These are phyloP conservation scores for Listronotus oregonensis DNA, from an alignment of 1,140 invertebrate species.

Conservation along the genomic window DNA sequence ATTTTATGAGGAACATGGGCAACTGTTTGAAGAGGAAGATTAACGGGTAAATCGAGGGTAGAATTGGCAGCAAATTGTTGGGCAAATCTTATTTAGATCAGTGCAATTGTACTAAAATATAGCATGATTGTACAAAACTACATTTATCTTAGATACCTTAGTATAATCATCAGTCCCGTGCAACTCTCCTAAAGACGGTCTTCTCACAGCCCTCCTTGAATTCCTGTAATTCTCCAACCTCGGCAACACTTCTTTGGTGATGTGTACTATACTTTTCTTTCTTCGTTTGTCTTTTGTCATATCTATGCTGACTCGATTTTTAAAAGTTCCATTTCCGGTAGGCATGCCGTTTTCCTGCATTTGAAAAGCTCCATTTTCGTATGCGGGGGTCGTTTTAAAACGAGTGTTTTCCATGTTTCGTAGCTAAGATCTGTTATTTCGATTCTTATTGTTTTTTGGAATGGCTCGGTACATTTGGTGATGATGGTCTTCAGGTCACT, in stretches of 20 bases:
- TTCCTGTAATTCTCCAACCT: slow-evolving; percentile 89
- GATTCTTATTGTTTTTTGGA: too few species aligned
- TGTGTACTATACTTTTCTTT: slow-evolving; percentile 62
- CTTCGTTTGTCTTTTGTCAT: slow-evolving; percentile 38
- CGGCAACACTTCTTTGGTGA: slow-evolving; percentile 79
- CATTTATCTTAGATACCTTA: slow-evolving; percentile 53
- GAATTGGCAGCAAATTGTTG: too few species aligned
- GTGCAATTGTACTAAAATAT: too few species aligned
- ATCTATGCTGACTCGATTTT: slow-evolving; percentile 27
- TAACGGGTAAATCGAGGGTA: too few species aligned
- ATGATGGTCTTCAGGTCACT: too few species aligned
- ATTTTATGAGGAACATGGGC: too few species aligned
- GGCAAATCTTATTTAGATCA: too few species aligned
- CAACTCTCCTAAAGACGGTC: slow-evolving; percentile 74
- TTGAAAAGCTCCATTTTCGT: slow-evolving; percentile 47
- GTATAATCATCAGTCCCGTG: slow-evolving; percentile 63
- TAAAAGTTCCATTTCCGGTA: slow-evolving; percentile 29
- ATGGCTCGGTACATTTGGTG: too few species aligned
- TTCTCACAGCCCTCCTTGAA: slow-evolving; percentile 70
- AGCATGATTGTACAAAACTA: too few species aligned
- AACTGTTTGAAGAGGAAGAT: too few species aligned
- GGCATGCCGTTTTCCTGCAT: slow-evolving; percentile 43
- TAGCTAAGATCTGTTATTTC: background rate
- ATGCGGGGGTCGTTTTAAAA: slow-evolving; percentile 25
- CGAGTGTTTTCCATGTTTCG: background rate